Evolutionary conservation across 2,888 invertebrate genomes (phyloP).

Genomic region (Erebia palarica): DNA sequence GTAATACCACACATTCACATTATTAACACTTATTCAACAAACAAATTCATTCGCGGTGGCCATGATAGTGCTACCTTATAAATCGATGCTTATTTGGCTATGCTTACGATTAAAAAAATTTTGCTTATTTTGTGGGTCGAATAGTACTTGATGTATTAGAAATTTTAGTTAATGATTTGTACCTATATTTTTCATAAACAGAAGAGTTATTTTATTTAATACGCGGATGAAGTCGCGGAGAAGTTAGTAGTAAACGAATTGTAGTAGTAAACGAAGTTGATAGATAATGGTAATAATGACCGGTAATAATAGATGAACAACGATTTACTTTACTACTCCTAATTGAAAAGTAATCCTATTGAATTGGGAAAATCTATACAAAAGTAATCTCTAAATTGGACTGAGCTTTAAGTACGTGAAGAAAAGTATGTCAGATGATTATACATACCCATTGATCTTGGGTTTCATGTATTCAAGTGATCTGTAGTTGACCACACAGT

Average conservation of each 20-base stretch:
- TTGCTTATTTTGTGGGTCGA: background rate
- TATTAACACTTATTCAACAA: constrained; percentile 27
- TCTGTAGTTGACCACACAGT: background rate
- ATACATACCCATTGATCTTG: background rate
- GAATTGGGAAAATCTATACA: too few species aligned
- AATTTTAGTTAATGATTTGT: constrained; percentile 3
- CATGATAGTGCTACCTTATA: background rate
- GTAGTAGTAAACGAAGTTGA: too few species aligned
- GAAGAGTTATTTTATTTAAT: too few species aligned
- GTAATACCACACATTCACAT: constrained; percentile 20
- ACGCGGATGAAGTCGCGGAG: too few species aligned
- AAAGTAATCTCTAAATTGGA: too few species aligned
- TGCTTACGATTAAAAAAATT: background rate
- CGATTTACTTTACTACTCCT: too few species aligned
- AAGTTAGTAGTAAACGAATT: too few species aligned
- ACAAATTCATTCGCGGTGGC: constrained; percentile 29
- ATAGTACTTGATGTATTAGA: background rate
- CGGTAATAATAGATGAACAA: too few species aligned
- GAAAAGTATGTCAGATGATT: background rate
- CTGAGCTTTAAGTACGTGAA: too few species aligned
- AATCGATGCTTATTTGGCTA: constrained; percentile 7
- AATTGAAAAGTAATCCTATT: too few species aligned
- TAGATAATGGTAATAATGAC: too few species aligned
- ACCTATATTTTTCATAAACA: background rate
- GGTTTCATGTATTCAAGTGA: background rate